Conservation (phyloP, 2,113 vertebrate species). For the Laticauda colubrina region DNA sequence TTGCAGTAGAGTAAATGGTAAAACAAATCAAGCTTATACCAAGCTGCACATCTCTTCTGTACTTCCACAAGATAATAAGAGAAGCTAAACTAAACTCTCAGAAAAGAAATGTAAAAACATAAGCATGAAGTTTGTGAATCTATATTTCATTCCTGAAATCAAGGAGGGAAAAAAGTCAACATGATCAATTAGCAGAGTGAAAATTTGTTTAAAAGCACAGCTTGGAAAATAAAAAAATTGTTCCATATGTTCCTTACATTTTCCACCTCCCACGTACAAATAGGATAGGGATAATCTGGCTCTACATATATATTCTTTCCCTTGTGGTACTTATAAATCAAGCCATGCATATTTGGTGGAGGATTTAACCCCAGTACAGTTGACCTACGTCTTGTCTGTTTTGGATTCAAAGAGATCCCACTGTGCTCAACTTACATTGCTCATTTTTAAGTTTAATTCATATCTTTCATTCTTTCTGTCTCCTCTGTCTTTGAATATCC, state of each 20-base stretch:
- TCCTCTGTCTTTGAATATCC: slow-evolving; percentile 39
- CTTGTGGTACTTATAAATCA: slow-evolving; percentile 61
- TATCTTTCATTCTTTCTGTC: slow-evolving; percentile 47
- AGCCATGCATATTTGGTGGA: slow-evolving; percentile 40
- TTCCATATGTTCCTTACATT: slow-evolving; percentile 69
- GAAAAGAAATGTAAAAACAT: slow-evolving; percentile 39
- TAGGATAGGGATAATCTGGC: slow-evolving; percentile 60
- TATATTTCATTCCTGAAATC: slow-evolving; percentile 54
- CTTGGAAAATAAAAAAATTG: slow-evolving; percentile 46
- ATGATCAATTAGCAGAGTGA: slow-evolving; percentile 60
- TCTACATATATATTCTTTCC: slow-evolving; percentile 47
- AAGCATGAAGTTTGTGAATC: slow-evolving; percentile 50
- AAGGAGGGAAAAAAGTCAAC: slow-evolving; percentile 51
- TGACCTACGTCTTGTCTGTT: slow-evolving; percentile 46
- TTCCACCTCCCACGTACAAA: slow-evolving; percentile 67
- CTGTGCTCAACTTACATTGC: slow-evolving; percentile 53
- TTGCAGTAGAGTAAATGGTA: background rate
- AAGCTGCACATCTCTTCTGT: background rate
- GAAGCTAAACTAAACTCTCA: slow-evolving; percentile 25
- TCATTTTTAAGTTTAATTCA: slow-evolving; percentile 65
- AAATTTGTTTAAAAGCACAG: slow-evolving; percentile 62
- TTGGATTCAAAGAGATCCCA: slow-evolving; percentile 57
- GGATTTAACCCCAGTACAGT: slow-evolving; percentile 54
- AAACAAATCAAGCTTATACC: background rate
- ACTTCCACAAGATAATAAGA: slow-evolving; percentile 48